Evolutionary conservation across 92 coral and sea anemone genomes (phyloP).

Genomic region (Phenganax stokvisi): DNA sequence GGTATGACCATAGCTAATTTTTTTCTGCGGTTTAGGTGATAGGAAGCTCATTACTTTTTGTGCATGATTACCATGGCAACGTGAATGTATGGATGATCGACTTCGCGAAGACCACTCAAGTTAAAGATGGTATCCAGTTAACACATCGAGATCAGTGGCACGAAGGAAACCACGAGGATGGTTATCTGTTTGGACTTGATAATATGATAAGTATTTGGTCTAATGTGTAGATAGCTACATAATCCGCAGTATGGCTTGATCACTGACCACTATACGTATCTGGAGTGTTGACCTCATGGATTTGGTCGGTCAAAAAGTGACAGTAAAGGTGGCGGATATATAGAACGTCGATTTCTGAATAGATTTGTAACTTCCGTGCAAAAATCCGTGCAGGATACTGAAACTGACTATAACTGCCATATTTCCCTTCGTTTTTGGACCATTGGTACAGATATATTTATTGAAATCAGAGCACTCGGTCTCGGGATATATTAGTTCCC

Average conservation of each 20-base stretch:
- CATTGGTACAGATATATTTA: no score
- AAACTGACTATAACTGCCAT: no score
- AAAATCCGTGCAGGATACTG: no score
- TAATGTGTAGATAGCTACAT: neutral
- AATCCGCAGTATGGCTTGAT: neutral
- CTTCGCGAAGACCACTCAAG: slow-evolving; percentile 83
- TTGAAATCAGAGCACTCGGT: no score
- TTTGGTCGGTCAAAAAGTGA: no score
- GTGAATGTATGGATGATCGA: slow-evolving; percentile 98
- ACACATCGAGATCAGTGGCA: slow-evolving; percentile 78
- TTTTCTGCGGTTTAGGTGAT: slow-evolving; percentile 58
- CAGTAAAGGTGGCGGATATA: no score
- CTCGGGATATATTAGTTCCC: no score
- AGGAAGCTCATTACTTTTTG: slow-evolving; percentile 90
- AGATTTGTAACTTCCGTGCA: no score
- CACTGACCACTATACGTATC: no score
- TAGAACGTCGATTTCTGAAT: no score
- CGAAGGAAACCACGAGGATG: slow-evolving; percentile 97
- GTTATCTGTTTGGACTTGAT: slow-evolving; percentile 93
- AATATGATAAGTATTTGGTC: slow-evolving; percentile 92
- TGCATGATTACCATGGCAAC: slow-evolving; percentile 77
- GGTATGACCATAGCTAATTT: neutral
- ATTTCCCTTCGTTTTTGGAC: no score
- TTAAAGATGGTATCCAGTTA: slow-evolving; percentile 57
- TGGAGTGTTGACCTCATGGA: no score